Evolutionary conservation across 2,888 invertebrate species (phyloP).

Genomic region (Druceiella hillmani): DNA sequence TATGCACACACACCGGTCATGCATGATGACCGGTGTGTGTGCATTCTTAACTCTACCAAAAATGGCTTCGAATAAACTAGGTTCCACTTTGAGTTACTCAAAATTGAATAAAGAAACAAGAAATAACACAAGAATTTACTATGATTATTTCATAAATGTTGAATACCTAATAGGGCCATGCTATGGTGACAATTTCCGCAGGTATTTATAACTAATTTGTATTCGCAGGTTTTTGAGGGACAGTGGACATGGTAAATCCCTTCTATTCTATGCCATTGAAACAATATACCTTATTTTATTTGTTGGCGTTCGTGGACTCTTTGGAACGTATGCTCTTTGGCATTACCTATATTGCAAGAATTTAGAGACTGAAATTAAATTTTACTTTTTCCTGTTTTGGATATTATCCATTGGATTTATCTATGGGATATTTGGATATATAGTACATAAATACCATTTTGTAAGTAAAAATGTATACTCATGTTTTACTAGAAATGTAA

Average conservation of each 20-base stretch:
- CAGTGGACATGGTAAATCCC: constrained; percentile 42
- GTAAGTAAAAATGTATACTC: constrained; percentile 33
- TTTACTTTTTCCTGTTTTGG: constrained; percentile 37
- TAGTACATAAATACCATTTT: constrained; percentile 36
- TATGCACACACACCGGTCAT: no score
- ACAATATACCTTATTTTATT: constrained; percentile 45
- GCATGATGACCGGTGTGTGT: no score
- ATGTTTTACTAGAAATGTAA: constrained; percentile 3
- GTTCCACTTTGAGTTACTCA: no score
- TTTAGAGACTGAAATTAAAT: constrained; percentile 40
- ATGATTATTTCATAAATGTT: no score
- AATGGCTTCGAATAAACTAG: no score
- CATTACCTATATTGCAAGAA: constrained; percentile 36
- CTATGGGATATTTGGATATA: constrained; percentile 40
- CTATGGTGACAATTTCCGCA: not conserved
- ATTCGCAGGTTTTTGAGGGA: constrained; percentile 46
- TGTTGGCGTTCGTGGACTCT: constrained; percentile 42
- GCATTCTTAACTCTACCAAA: no score
- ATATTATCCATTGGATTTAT: constrained; percentile 42
- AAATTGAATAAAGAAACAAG: no score
- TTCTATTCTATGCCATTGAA: constrained; percentile 43
- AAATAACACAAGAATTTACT: no score
- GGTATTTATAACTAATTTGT: not conserved
- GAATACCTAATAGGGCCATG: no score
- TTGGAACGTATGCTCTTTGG: constrained; percentile 47